Evolutionary conservation across 2,797 vertebrate genomes (phyloP).

Genomic region (Pangasius macronema): DNA sequence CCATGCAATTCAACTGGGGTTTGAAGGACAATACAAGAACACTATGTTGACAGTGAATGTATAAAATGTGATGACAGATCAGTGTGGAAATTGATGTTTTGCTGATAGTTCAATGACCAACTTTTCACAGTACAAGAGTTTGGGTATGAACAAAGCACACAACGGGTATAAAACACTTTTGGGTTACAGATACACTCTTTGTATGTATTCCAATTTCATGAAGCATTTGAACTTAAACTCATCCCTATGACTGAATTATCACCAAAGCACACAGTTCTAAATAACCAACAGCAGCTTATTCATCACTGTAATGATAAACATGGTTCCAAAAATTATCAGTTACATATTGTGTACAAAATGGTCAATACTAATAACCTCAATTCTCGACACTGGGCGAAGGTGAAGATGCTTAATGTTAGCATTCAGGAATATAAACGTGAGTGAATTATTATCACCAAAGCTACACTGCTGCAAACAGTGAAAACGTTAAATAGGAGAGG

Average conservation of each 20-base stretch:
- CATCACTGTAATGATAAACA: constrained; percentile 16
- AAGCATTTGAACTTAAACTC: constrained; percentile 6
- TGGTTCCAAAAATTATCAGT: neutral
- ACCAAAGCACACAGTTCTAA: constrained; percentile 36
- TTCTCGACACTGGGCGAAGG: neutral
- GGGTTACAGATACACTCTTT: constrained; percentile 6
- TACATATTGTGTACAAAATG: neutral
- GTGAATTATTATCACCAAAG: constrained; percentile 18
- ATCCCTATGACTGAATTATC: constrained; percentile 27
- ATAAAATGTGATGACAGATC: neutral
- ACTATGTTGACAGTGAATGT: neutral
- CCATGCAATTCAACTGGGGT: constrained; percentile 24
- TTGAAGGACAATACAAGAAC: constrained; percentile 11
- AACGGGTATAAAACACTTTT: neutral
- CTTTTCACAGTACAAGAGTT: constrained; percentile 5
- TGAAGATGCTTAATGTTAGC: constrained; percentile 1
- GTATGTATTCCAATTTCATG: constrained; percentile 8
- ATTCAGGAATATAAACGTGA: constrained; percentile 16
- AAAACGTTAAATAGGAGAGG: constrained; percentile 46
- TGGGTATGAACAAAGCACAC: neutral
- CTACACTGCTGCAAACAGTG: neutral
- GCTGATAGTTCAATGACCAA: constrained; percentile 12
- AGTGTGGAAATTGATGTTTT: neutral
- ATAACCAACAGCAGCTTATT: constrained; percentile 9
- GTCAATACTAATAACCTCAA: neutral